A percentile compares a stretch with the other conserved stretches of the same genome.
Conservation (phyloP, 2,888 invertebrate genomes). For the Eurytoma californica region DNA sequence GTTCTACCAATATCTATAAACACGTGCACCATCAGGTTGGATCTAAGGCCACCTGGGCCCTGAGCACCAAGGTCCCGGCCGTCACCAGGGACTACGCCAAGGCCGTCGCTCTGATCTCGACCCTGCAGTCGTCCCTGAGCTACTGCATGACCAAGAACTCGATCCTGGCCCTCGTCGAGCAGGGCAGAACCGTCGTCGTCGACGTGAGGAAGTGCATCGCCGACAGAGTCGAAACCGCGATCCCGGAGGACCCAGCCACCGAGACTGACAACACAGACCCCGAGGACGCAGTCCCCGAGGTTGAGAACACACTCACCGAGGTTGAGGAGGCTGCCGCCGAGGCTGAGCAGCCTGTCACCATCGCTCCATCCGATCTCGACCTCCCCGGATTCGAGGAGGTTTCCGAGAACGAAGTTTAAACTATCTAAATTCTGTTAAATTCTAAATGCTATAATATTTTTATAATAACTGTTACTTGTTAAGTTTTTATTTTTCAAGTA, state of each 20-base stretch:
- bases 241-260: not conserved
- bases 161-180: not conserved
- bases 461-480: no score
- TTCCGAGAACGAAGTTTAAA: not conserved
- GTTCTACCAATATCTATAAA: no score
- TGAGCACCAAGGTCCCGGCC: slow-evolving; percentile 25
- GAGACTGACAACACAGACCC: not conserved
- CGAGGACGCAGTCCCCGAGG: not conserved
- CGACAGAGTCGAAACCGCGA: not conserved
- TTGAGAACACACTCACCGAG: not conserved
- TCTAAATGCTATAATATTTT: no score
- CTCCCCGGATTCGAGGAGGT: not conserved
- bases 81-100: not conserved
- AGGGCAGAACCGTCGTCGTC: not conserved
- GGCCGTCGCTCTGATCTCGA: not conserved
- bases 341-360: not conserved
- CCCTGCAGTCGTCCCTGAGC: not conserved
- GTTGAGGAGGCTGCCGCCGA: not conserved
- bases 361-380: not conserved
- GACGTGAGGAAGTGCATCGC: slow-evolving; percentile 9
- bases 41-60: slow-evolving; percentile 28
- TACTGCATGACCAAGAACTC: slow-evolving; percentile 32
- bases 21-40: slow-evolving; percentile 11
- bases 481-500: no score
- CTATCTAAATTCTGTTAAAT: no score